Conservation (phyloP, 2,797 vertebrate species). For the Perodicticus potto region DNA sequence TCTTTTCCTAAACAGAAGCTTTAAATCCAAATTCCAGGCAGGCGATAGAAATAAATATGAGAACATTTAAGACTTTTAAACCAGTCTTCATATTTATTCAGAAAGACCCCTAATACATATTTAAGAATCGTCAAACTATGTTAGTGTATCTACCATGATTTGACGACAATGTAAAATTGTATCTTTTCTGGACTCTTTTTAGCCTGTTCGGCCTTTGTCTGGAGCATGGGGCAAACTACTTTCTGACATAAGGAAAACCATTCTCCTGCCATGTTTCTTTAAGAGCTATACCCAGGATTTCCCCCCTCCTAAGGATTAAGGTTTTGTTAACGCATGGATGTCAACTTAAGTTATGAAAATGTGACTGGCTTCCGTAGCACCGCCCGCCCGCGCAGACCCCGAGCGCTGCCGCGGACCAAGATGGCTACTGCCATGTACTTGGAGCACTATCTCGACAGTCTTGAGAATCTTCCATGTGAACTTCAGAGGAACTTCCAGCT, state of each 20-base stretch:
- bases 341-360: not conserved
- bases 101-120: not conserved
- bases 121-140: not conserved
- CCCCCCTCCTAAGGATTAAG: not conserved
- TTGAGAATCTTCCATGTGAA: constrained; percentile 97
- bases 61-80: not conserved
- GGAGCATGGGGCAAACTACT: not conserved
- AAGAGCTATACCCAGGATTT: not conserved
- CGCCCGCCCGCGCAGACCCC: too few relatives aligned
- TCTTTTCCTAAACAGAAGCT: not conserved
- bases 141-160: not conserved
- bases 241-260: not conserved
- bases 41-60: not conserved
- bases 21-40: not conserved
- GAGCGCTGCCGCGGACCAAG: too few relatives aligned
- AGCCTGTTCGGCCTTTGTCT: not conserved
- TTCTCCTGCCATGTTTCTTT: not conserved
- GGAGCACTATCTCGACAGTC: too few relatives aligned
- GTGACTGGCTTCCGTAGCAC: not conserved
- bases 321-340: not conserved
- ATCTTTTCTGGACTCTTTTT: not conserved
- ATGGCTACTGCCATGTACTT: too few relatives aligned
- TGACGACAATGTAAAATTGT: not conserved
- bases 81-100: not conserved
- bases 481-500: constrained; percentile 97